Evolutionary conservation across 2,797 vertebrate genomes (phyloP).

Genomic region (Microtus agrestis): DNA sequence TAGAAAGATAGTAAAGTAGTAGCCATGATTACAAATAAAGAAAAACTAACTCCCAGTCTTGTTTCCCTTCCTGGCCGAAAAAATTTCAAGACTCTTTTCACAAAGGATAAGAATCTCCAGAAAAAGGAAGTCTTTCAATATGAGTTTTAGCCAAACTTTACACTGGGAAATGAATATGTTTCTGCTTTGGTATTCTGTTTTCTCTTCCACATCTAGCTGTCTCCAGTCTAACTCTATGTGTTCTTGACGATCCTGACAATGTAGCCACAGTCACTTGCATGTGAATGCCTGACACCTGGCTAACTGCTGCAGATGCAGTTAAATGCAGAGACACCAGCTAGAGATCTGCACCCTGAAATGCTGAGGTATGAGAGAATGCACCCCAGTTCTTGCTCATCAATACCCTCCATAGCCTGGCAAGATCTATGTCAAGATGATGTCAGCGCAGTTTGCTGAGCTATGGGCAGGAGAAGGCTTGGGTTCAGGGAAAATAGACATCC

Average conservation of each 20-base stretch:
- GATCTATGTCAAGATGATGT: neutral
- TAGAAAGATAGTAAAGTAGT: conserved; percentile 82
- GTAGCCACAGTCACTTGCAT: neutral
- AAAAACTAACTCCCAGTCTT: conserved; percentile 80
- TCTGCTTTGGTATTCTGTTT: conserved; percentile 8
- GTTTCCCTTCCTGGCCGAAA: conserved; percentile 69
- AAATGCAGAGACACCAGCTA: neutral
- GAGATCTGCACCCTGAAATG: rapidly evolving
- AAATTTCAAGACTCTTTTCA: conserved; percentile 70
- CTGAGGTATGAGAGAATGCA: neutral
- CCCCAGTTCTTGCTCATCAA: neutral
- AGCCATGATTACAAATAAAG: conserved; percentile 76
- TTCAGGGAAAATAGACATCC: neutral
- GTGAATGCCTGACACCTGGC: neutral
- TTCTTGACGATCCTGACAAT: neutral
- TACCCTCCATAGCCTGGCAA: neutral
- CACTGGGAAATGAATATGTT: neutral
- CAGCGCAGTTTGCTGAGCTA: neutral
- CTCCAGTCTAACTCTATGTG: neutral
- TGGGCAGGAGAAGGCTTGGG: neutral
- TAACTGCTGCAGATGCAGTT: neutral
- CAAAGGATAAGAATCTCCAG: neutral
- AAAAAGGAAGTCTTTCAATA: conserved; percentile 66
- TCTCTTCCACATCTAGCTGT: neutral
- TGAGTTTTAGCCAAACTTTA: conserved; percentile 24